Evolutionary conservation across 2,113 vertebrate genomes (phyloP).

Genomic region (Ciconia maguari): DNA sequence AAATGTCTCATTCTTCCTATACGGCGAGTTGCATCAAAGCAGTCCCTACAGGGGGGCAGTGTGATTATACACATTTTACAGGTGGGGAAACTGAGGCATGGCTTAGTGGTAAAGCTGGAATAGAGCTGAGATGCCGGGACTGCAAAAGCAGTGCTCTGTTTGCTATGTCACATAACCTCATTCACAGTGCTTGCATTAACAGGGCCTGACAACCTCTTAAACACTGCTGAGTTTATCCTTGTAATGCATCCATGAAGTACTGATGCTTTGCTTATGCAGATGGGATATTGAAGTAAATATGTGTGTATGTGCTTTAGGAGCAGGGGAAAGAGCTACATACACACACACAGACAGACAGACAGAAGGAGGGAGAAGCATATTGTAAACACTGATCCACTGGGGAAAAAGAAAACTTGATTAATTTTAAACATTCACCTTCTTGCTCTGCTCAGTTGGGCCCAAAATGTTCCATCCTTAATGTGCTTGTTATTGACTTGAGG

Average conservation of each 20-base stretch:
- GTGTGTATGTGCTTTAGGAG: not conserved
- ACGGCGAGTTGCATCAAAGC: not conserved
- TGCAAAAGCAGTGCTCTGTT: not conserved
- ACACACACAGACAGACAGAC: not conserved
- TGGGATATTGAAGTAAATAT: not conserved
- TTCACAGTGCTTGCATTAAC: not conserved
- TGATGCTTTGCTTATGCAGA: not conserved
- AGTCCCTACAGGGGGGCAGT: not conserved
- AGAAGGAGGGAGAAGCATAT: not conserved
- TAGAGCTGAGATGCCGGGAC: not conserved
- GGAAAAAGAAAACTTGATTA: not conserved
- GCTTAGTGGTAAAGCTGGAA: not conserved
- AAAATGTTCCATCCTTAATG: not conserved
- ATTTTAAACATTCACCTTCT: not conserved
- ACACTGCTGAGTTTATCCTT: not conserved
- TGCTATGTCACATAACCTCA: not conserved
- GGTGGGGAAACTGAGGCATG: not conserved
- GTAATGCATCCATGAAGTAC: not conserved
- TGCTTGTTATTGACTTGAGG: not conserved
- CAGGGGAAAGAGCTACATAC: not conserved
- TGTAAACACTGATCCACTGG: not conserved
- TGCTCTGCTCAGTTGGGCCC: not conserved
- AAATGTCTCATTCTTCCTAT: not conserved
- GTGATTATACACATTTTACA: not conserved
- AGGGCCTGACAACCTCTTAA: not conserved